These are phyloP conservation scores for Rattus norvegicus DNA, from an alignment of 2,113 vertebrate species.

Conservation along the genomic window GRCr8 NC_086028.1:32506501-32507000, in stretches of 20 bases:
- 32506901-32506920: background rate
- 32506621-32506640: background rate
- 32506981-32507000: background rate
- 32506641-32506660: background rate
- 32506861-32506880: background rate
- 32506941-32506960: background rate
- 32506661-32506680: background rate
- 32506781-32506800: background rate
- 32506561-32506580: background rate
- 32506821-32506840: background rate
- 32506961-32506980: background rate
- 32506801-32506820: background rate
- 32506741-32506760: background rate
- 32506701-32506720: background rate
- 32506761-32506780: background rate
- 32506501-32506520: background rate
- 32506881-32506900: background rate
- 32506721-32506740: background rate
- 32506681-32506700: background rate
- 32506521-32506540: background rate
- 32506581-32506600: background rate
- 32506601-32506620: background rate
- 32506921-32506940: background rate
- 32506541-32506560: background rate
- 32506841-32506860: background rate